Base-by-base conservation (phyloP, 2,888 invertebrate species). In the Priocnemis perturbator region DNA sequence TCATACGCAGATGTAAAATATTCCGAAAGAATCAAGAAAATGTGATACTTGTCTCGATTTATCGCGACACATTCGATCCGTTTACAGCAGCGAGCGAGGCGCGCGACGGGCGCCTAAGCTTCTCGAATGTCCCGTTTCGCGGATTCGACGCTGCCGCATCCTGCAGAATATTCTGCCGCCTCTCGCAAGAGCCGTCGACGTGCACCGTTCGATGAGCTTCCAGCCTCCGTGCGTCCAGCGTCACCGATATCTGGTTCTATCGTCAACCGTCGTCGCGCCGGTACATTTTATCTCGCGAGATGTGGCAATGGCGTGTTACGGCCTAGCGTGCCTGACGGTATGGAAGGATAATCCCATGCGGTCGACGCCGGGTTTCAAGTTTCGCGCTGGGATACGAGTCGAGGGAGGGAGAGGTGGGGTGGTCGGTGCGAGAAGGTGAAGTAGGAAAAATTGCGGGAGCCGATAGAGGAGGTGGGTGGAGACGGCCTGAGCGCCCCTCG, bases 311-410 rank as follows among this genome's bases (percentile, higher is more conserved):
- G 65, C 70, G 66, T 71, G 73, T 67, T 69, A 66, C 59, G 72
- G 76, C 59, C 57, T 67, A 64, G 74, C 73, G 70, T 75, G 74
- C 60, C 68, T 66, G 76, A 76, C 81, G 74, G 73, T 73, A 83
- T 78, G 79, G 79, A 73, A 83, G 78, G 79, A 81, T 84, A 83
- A 84, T 82, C 78, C 79, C 69, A 71, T 81, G 81, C 74, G 81
- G 81, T 83, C 70, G 76, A 72, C 74, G 64, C 23, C 58, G 63
- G 71, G 64, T 74, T 63, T 81, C 69, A 70, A 69, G 73, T 79
- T 82, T 76, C 79, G 61, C 63, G 55, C 45, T 44, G 44, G 45
- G 58, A 58, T 44, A 44, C 44, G 21, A 45, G 37, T 19, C 17
- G 50, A 50, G 7, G 11, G 17, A 4, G 1, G 50, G 50, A 14